Evolutionary conservation across 2,113 vertebrate genomes (phyloP).

Genomic region (Rhabdornis inornatus): DNA sequence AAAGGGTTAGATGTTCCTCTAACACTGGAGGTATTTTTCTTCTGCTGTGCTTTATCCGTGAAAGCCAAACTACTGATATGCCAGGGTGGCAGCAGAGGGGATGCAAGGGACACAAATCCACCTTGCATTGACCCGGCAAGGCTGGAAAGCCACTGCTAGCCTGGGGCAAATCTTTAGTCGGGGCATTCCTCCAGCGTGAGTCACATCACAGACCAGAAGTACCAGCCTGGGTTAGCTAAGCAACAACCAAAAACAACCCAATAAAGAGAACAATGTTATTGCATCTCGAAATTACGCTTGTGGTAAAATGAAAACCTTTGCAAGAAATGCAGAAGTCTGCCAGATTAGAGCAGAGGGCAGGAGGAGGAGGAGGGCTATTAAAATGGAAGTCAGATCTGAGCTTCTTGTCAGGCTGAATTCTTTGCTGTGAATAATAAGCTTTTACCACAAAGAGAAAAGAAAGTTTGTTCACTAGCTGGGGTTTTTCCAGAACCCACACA

Average conservation of each 20-base stretch:
- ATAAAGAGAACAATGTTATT: conserved; percentile 5
- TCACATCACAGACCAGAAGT: not conserved
- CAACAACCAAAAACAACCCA: not conserved
- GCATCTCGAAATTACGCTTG: not conserved
- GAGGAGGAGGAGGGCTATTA: conserved; percentile 15
- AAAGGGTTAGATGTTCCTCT: not conserved
- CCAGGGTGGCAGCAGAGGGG: fast-evolving
- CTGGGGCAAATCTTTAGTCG: fast-evolving
- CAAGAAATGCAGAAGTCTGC: not conserved
- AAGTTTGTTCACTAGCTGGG: conserved; percentile 33
- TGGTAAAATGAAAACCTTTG: conserved; percentile 27
- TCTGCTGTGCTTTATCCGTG: not conserved
- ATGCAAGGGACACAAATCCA: not conserved
- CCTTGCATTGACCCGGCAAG: not conserved
- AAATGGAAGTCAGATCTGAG: conserved; percentile 45
- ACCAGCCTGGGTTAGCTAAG: not conserved
- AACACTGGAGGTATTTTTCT: not conserved
- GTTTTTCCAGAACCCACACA: conserved; percentile 28
- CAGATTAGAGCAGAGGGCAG: not conserved
- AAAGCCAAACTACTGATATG: not conserved
- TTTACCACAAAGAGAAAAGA: conserved; percentile 39
- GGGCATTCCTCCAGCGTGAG: not conserved
- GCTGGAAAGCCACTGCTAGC: not conserved
- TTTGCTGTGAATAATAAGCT: conserved; percentile 50
- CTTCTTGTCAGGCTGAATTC: conserved; percentile 4